These are phyloP conservation scores for Zaprionus capensis DNA, from an alignment of 1,140 invertebrate genomes.

Conservation along the genomic window DNA sequence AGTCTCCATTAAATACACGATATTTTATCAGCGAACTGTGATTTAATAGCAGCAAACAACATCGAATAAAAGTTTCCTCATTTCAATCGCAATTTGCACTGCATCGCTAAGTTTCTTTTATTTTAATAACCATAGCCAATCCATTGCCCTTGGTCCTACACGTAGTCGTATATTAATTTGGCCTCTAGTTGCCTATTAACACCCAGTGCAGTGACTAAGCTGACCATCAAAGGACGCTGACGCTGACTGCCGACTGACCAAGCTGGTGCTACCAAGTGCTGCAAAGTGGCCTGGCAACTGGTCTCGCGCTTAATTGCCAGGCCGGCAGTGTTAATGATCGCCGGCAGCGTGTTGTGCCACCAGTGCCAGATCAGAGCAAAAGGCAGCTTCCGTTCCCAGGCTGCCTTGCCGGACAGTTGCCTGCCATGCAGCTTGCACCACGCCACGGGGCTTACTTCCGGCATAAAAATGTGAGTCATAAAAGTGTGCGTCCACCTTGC, in stretches of 20 bases:
- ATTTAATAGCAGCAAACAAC: background rate
- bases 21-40: background rate
- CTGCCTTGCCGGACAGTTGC: slow-evolving; percentile 18
- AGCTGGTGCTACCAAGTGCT: background rate
- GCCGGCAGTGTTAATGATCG: slow-evolving; percentile 66
- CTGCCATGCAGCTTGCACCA: slow-evolving; percentile 24
- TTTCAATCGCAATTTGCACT: background rate
- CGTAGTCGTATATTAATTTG: slow-evolving; percentile 21
- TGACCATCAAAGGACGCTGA: slow-evolving; percentile 17
- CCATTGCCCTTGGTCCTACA: slow-evolving; percentile 9
- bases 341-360: slow-evolving; percentile 37
- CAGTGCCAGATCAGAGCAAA: slow-evolving; percentile 35
- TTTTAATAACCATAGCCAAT: background rate
- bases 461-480: slow-evolving; percentile 73
- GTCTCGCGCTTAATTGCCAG: slow-evolving; percentile 56
- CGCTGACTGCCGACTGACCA: background rate
- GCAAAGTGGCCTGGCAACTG: background rate
- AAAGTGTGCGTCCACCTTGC: slow-evolving; percentile 36
- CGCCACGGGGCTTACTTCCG: slow-evolving; percentile 73
- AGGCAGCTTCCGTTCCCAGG: slow-evolving; percentile 75
- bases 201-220: slow-evolving; percentile 22
- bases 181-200: slow-evolving; percentile 62
- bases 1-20: background rate
- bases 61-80: background rate
- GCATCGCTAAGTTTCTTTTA: background rate